phyloP scores from a whole-genome alignment of 2,113 vertebrate genomes.

The Pyrgilauda ruficollis region DNA sequence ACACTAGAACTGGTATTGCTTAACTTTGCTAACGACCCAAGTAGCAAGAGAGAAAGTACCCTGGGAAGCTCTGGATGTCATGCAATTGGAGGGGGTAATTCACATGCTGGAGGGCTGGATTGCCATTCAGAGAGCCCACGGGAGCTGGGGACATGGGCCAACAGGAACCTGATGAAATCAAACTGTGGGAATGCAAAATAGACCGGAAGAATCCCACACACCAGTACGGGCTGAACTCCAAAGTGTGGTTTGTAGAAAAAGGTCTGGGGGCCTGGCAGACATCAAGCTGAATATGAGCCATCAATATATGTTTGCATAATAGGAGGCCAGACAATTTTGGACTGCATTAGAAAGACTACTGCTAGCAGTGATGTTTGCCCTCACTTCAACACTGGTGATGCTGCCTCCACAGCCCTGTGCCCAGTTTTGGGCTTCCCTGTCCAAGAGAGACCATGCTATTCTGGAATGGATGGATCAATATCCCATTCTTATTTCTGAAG shows the following conservation, averaged over 20 bases:
- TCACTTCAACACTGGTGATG: background rate
- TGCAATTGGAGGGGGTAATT: background rate
- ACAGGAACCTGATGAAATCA: background rate
- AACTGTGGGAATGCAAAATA: background rate
- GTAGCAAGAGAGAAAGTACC: background rate
- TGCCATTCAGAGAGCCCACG: background rate
- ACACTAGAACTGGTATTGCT: background rate
- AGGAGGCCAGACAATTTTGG: background rate
- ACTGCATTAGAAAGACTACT: background rate
- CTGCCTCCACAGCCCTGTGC: background rate
- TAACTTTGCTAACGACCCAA: background rate
- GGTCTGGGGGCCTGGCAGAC: background rate
- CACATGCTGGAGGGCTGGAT: background rate
- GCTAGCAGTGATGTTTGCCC: background rate
- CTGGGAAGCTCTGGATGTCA: background rate
- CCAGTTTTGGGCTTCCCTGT: background rate
- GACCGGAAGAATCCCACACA: background rate
- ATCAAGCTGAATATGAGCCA: background rate
- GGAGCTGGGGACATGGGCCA: background rate
- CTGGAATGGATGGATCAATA: background rate
- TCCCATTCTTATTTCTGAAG: background rate
- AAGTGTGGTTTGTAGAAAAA: background rate
- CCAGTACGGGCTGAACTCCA: background rate
- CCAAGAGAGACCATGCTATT: background rate
- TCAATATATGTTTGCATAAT: rapidly evolving